Base-by-base conservation (phyloP, 2,797 vertebrate species). In the Rhinella marina region DNA sequence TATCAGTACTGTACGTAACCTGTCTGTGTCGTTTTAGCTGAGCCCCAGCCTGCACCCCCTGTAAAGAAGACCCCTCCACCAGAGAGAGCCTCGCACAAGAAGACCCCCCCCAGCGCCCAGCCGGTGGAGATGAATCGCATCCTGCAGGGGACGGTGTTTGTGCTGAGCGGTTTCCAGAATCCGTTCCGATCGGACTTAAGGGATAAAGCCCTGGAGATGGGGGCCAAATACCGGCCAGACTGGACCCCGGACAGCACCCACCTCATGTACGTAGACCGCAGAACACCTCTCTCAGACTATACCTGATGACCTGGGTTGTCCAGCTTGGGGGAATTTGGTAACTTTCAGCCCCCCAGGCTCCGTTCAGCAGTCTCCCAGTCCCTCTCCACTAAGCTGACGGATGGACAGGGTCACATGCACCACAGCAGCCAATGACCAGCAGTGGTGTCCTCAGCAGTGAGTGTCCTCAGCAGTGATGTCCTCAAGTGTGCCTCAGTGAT, bases 81-180 rank as follows among this genome's bases (percentile, higher is more conserved):
- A 1, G 86, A 85, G 56, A 87, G 85, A 48, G 41, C 82, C 3
- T 11, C 82, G 32, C 82, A 84, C 23, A 89, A 89, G 70, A 90
- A 89, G 2, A 92, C 87, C 21, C 82, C 83, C 1, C 0, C 87
- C 85, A 91, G 88, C 83, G 88, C 91, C 0, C 94, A 93, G 75
- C 90, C 90, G 6, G 91, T 95, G 0, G 94, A 94, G 1, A 91
- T 95, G 75, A 94, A 94, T 25, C 93, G 85, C 68, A 90, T 97
- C 81, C 90, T 98, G 90, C 95, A 96, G 89, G 97, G 96, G 0
- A 96, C 97, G 19, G 96, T 98, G 90, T 96, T 98, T 76, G 97
- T 98, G 64, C 93, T 98, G 86, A 98, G 97, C 0, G 97, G 97
- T 75, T 98, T 98, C 92, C 97, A 98, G 92, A 98, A 98, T 92